Percentiles rank a stretch among this genome's conserved stretches.
Evolutionary conservation across 2,888 invertebrate species (phyloP).

Genomic region (Eupelmus urozonus): DNA sequence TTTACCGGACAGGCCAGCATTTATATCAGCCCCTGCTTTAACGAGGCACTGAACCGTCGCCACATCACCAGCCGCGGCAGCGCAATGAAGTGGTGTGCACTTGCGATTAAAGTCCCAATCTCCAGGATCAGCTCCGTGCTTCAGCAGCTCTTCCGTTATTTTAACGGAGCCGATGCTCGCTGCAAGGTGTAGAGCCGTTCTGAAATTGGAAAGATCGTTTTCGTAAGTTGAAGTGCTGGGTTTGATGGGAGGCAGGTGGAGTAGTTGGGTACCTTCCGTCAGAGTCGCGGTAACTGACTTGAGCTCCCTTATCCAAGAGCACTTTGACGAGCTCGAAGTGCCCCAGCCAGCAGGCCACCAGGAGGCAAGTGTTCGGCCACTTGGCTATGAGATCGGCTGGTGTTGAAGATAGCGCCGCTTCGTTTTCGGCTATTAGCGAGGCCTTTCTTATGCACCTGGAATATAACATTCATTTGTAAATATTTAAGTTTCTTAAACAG

Average conservation of each 20-base stretch:
- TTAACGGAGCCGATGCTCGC: slow-evolving; percentile 86
- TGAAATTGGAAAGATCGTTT: no score
- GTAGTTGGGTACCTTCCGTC: slow-evolving; percentile 81
- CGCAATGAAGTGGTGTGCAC: slow-evolving; percentile 88
- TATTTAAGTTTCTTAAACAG: background rate
- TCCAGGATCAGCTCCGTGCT: slow-evolving; percentile 84
- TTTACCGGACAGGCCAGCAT: slow-evolving; percentile 83
- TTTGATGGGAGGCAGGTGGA: no score
- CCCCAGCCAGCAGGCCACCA: slow-evolving; percentile 83
- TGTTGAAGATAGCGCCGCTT: slow-evolving; percentile 66
- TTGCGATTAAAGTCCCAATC: slow-evolving; percentile 85
- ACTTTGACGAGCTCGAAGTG: slow-evolving; percentile 79
- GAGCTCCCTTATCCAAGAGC: slow-evolving; percentile 80
- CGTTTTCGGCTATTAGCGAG: slow-evolving; percentile 67
- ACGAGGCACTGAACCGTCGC: slow-evolving; percentile 83
- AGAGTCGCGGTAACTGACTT: slow-evolving; percentile 83
- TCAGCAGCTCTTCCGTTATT: slow-evolving; percentile 85
- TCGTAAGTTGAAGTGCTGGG: no score
- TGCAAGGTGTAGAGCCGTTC: slow-evolving; percentile 87
- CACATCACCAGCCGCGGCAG: slow-evolving; percentile 84
- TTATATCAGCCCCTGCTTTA: slow-evolving; percentile 87
- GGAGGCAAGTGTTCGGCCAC: slow-evolving; percentile 79
- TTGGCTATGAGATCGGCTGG: slow-evolving; percentile 77
- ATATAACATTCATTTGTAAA: slow-evolving; percentile 1
- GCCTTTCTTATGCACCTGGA: slow-evolving; percentile 67